These are phyloP conservation scores for Disparrhopalites patrizii DNA, from an alignment of 2,888 invertebrate species.

Conservation along the genomic window DNA sequence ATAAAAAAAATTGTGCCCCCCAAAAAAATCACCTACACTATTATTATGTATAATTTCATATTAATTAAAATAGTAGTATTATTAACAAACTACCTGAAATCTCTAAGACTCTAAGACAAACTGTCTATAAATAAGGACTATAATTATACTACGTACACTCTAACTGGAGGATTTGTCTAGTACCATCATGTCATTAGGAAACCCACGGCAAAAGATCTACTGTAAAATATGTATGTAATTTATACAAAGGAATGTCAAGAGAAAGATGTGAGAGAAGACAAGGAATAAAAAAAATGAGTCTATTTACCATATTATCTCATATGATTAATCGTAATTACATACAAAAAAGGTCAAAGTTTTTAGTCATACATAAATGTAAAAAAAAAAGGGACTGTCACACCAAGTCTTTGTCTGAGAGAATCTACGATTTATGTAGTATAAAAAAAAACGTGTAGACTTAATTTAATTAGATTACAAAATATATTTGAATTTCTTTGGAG, in stretches of 20 bases:
- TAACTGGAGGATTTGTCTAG: too few relatives aligned
- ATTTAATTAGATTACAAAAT: not conserved
- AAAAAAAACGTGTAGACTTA: not conserved
- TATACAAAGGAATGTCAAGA: too few relatives aligned
- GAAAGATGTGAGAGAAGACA: too few relatives aligned
- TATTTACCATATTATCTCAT: not conserved
- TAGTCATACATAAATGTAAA: not conserved
- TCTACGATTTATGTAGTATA: not conserved
- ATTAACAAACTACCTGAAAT: not conserved
- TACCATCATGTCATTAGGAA: too few relatives aligned
- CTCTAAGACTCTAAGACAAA: too few relatives aligned
- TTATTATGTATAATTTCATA: not conserved
- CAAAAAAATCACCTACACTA: not conserved
- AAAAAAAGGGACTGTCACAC: not conserved
- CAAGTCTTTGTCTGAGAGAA: not conserved
- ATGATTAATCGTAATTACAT: not conserved
- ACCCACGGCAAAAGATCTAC: too few relatives aligned
- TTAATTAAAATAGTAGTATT: not conserved
- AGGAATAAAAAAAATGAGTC: too few relatives aligned
- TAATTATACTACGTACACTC: too few relatives aligned
- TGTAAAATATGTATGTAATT: too few relatives aligned
- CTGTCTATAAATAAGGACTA: too few relatives aligned
- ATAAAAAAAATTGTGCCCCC: not conserved
- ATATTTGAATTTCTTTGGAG: not conserved
- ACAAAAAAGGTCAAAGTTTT: not conserved